Evolutionary conservation across 2,888 invertebrate genomes (phyloP).

Genomic region (Danaus chrysippus): DNA sequence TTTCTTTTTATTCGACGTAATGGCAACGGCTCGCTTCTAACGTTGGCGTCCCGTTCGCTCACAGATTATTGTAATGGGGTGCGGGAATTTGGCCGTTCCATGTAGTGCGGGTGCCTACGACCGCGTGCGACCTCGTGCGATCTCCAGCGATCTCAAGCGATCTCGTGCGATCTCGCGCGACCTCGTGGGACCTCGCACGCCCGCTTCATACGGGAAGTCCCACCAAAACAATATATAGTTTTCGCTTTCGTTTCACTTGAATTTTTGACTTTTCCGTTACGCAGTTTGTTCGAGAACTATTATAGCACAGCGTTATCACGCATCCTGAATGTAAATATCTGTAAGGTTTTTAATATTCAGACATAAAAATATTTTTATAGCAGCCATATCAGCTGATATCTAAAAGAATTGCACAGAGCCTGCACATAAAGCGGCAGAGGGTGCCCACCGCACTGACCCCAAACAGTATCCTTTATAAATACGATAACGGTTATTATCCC

Average conservation of each 20-base stretch:
- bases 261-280: too few species aligned
- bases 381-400: background rate
- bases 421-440: slow-evolving; percentile 15
- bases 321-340: background rate
- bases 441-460: slow-evolving; percentile 27
- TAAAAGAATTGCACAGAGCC: slow-evolving; percentile 6
- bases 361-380: slow-evolving; percentile 2
- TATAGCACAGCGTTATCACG: too few species aligned
- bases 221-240: too few species aligned
- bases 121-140: slow-evolving; percentile 1
- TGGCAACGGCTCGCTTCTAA: slow-evolving; percentile 74
- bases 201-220: too few species aligned
- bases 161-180: background rate
- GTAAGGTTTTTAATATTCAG: background rate
- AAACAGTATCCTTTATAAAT: slow-evolving; percentile 31
- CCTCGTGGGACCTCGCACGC: background rate
- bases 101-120: slow-evolving; percentile 28
- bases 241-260: too few species aligned
- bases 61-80: slow-evolving; percentile 70
- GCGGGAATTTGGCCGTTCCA: slow-evolving; percentile 37
- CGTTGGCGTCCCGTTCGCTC: slow-evolving; percentile 65
- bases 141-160: background rate
- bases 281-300: too few species aligned
- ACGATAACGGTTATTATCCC: slow-evolving; percentile 30
- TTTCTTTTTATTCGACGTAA: slow-evolving; percentile 78